These are phyloP conservation scores for Drosophila phalerata DNA, from an alignment of 2,888 invertebrate genomes.

Conservation along the genomic window DNA sequence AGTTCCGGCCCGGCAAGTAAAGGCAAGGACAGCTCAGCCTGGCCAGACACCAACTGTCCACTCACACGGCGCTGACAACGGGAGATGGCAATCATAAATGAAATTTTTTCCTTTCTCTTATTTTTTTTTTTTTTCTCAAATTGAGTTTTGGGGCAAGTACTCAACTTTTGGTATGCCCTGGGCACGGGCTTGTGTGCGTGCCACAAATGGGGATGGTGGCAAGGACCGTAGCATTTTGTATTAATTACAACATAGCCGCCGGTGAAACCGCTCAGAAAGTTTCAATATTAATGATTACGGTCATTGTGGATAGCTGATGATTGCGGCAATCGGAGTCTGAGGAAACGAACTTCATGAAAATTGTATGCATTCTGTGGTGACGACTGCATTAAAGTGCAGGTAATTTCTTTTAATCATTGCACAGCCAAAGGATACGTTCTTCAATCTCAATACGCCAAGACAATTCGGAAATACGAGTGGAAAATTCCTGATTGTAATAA, in stretches of 20 bases:
- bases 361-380: conserved; percentile 1
- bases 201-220: conserved; percentile 8
- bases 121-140: conserved; percentile 57
- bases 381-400: conserved; percentile 59
- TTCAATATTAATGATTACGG: conserved; percentile 73
- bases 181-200: conserved; percentile 36
- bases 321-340: conserved; percentile 16
- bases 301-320: conserved; percentile 29
- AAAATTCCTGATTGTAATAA: neutral
- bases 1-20: conserved; percentile 13
- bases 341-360: neutral
- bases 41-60: conserved; percentile 66
- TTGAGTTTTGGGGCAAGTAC: conserved; percentile 76
- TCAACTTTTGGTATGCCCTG: conserved; percentile 72
- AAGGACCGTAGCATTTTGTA: conserved; percentile 68
- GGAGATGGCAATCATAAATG: conserved; percentile 71
- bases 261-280: conserved; percentile 68
- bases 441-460: conserved; percentile 7
- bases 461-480: neutral
- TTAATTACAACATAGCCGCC: conserved; percentile 75
- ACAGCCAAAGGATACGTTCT: conserved; percentile 22
- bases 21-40: neutral
- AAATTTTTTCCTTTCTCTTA: conserved; percentile 55
- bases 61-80: conserved; percentile 59
- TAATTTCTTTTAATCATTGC: conserved; percentile 71